Conservation (phyloP, 2,113 vertebrate species). For the Edolisoma coerulescens region DNA sequence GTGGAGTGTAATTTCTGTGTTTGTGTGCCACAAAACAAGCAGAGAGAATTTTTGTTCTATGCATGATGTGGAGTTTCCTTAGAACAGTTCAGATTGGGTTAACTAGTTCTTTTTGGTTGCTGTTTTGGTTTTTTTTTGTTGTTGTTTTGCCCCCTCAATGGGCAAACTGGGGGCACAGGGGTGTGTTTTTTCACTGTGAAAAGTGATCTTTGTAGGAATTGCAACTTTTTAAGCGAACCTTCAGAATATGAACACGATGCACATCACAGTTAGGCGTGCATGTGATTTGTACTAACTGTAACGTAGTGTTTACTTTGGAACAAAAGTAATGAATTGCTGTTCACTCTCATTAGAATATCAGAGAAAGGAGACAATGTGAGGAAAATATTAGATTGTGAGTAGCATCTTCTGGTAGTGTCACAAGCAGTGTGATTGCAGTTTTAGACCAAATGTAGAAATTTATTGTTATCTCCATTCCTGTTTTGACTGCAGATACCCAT, state of each 20-base stretch:
- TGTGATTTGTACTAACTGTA: background rate
- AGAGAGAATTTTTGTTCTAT: background rate
- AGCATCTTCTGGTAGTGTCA: background rate
- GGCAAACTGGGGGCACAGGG: rapidly evolving
- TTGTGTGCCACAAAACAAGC: background rate
- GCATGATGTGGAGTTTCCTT: background rate
- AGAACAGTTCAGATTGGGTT: background rate
- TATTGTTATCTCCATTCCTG: background rate
- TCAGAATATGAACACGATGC: background rate
- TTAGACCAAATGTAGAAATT: background rate
- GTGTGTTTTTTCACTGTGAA: background rate
- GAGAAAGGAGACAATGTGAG: background rate
- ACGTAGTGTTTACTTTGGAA: background rate
- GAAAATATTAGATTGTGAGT: background rate
- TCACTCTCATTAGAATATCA: background rate
- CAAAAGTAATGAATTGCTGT: background rate
- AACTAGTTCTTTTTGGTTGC: background rate
- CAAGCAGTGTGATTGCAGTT: background rate
- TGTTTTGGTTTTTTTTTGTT: background rate
- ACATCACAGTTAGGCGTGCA: background rate
- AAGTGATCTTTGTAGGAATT: background rate
- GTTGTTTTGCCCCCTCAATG: background rate
- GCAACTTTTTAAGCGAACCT: background rate
- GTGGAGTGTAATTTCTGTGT: background rate
- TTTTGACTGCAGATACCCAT: background rate